Conservation (phyloP, 2,113 vertebrate species). For the Mirza zaza region DNA sequence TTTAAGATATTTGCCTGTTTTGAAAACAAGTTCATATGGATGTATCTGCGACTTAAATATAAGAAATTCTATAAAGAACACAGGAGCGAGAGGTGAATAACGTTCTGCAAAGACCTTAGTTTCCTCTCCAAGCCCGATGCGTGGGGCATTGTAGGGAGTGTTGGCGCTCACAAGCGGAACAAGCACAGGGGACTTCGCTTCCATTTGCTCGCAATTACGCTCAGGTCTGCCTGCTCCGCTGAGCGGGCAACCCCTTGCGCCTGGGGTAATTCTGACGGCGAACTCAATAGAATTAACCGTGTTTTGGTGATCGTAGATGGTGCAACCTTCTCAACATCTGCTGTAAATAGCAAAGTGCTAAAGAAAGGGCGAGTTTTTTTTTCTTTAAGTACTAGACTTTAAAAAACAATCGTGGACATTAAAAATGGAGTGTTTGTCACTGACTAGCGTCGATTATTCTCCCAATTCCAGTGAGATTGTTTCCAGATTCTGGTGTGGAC, state of each 20-base stretch:
- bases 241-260: not conserved
- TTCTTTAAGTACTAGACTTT: not conserved
- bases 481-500: not conserved
- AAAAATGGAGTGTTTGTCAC: not conserved
- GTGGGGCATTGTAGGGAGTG: not conserved
- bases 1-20: not conserved
- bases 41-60: not conserved
- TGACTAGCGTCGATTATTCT: accelerated
- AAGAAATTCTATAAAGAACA: not conserved
- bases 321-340: not conserved
- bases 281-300: not conserved
- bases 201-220: accelerated
- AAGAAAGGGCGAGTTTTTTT: not conserved
- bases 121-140: not conserved
- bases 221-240: not conserved
- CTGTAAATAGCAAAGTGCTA: not conserved
- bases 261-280: not conserved
- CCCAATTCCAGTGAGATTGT: not conserved
- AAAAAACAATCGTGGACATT: not conserved
- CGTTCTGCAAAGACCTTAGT: not conserved
- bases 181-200: accelerated
- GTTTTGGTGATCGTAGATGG: not conserved
- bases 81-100: not conserved
- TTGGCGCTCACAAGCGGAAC: accelerated
- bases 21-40: not conserved